Conservation (phyloP, 2,113 vertebrate species). For the Cyprinodon brontotheroides region DNA sequence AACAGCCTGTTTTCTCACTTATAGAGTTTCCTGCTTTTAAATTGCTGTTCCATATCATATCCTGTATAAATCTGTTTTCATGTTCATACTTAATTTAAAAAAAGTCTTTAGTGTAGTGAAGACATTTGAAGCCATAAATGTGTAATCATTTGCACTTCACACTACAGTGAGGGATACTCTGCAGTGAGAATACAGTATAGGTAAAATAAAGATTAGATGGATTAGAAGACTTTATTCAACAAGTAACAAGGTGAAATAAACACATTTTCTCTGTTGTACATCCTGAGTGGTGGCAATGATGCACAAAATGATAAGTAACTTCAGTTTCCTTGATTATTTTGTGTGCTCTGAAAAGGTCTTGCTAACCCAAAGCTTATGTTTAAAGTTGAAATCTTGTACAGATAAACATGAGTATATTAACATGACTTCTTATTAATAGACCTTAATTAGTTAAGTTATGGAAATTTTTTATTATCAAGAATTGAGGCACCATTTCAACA, state of each 20-base stretch:
- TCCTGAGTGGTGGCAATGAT: not conserved
- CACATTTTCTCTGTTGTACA: not conserved
- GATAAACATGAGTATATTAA: too few relatives aligned
- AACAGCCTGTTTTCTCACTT: not conserved
- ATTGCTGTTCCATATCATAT: not conserved
- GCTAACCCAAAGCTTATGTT: too few relatives aligned
- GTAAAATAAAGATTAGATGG: not conserved
- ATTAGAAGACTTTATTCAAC: not conserved
- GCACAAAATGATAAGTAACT: too few relatives aligned
- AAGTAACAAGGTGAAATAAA: not conserved
- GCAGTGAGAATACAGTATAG: not conserved
- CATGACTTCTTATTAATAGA: too few relatives aligned
- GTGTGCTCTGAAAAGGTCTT: too few relatives aligned
- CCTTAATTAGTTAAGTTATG: too few relatives aligned
- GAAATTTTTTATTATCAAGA: too few relatives aligned
- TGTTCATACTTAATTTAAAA: not conserved
- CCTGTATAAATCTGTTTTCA: not conserved
- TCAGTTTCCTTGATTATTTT: too few relatives aligned
- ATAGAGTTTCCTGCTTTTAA: not conserved
- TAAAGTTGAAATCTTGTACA: too few relatives aligned
- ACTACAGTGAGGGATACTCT: not conserved
- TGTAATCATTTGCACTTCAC: not conserved
- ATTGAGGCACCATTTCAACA: too few relatives aligned
- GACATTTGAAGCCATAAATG: not conserved
- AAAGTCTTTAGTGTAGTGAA: not conserved